These are phyloP conservation scores for Myotis davidii DNA, from an alignment of 2,113 vertebrate species.

Conservation along the genomic window DNA sequence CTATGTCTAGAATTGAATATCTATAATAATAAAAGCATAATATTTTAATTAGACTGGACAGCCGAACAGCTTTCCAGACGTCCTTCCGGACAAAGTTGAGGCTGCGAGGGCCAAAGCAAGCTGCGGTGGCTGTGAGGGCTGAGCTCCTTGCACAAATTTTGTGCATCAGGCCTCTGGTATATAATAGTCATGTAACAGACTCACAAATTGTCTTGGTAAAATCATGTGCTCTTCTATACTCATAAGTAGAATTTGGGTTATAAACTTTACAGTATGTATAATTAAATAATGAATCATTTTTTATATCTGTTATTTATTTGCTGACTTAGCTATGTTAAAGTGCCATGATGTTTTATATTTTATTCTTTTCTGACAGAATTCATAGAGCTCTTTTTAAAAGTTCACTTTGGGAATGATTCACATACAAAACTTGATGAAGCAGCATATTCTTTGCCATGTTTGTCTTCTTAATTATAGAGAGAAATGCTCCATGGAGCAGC, in stretches of 20 bases:
- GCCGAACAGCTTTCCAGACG: no score
- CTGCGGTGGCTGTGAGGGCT: no score
- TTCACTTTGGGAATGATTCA: constrained; percentile 36
- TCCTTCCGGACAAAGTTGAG: no score
- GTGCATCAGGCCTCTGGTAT: no score
- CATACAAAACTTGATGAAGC: constrained; percentile 55
- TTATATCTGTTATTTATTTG: background rate
- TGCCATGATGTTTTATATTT: background rate
- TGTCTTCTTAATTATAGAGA: constrained; percentile 71
- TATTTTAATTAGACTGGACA: no score
- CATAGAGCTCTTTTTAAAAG: constrained; percentile 3
- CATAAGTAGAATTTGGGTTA: background rate
- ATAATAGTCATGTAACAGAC: background rate
- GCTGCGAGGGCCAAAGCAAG: no score
- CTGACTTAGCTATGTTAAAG: constrained; percentile 3
- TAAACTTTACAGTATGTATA: background rate
- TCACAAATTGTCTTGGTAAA: background rate
- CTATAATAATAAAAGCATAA: no score
- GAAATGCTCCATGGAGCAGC: constrained; percentile 60
- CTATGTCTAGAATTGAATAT: background rate
- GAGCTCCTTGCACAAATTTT: no score
- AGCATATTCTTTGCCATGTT: constrained; percentile 51
- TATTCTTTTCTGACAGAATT: constrained; percentile 3
- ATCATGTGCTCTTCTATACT: background rate
- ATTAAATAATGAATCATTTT: constrained; percentile 20